A percentile compares a stretch with the other conserved stretches of the same genome.
phyloP scores from a whole-genome alignment of 2,113 vertebrate genomes.

The Notiomystis cincta region DNA sequence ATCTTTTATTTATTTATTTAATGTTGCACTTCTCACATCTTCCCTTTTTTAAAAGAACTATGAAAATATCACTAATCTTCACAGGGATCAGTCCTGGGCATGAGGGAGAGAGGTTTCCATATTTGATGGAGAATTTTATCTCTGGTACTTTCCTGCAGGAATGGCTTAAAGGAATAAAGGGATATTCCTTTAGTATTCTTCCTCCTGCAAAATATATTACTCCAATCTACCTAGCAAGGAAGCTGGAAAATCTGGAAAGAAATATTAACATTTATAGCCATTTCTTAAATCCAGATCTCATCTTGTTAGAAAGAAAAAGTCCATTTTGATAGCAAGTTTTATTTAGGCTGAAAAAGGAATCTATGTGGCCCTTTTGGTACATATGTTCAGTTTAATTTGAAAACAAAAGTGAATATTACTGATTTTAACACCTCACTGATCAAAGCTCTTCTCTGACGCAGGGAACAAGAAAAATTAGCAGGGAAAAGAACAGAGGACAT shows the following conservation, averaged over 20 bases:
- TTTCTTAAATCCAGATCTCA: not conserved
- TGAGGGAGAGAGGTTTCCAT: not conserved
- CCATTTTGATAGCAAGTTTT: not conserved
- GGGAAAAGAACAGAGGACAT: not conserved
- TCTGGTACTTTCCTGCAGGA: not conserved
- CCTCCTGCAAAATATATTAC: not conserved
- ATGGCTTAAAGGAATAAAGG: not conserved
- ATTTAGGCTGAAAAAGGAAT: not conserved
- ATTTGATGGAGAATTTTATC: not conserved
- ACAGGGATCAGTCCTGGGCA: not conserved
- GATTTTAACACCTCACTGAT: conserved; percentile 19
- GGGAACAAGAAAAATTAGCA: not conserved
- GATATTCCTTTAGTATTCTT: not conserved
- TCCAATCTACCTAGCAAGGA: not conserved
- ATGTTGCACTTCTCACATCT: not conserved
- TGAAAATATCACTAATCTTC: not conserved
- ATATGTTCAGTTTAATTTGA: not conserved
- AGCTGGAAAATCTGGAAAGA: not conserved
- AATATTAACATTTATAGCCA: not conserved
- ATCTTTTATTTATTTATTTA: not conserved
- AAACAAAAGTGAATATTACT: not conserved
- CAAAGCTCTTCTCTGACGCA: not conserved
- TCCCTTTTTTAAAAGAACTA: not conserved
- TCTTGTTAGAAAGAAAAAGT: not conserved
- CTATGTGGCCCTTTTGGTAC: not conserved